Base-by-base conservation (phyloP, 2,797 vertebrate genomes). In the Prunella strophiata region DNA sequence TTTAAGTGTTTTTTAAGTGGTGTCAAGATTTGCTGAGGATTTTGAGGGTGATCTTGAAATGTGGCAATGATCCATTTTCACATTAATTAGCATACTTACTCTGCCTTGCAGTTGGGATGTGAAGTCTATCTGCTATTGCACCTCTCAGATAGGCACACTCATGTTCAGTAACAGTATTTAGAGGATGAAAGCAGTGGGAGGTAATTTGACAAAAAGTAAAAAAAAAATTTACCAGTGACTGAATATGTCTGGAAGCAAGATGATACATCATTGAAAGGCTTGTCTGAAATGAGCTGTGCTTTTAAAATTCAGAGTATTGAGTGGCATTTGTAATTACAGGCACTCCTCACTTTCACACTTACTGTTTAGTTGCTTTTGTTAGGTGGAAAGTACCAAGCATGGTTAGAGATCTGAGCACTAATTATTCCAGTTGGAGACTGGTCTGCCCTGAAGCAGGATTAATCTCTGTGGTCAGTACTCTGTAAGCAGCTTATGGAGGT, bases 91-190 rank as follows among this genome's bases (percentile, higher is more conserved):
- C 19, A 63, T 59, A 20, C 48, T 66, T 76, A 26, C 13, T 84
- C n/a, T 54, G 27, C 13, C 19, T 78, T 78, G 63, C 71, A 55
- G 19, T 1, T 79, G 30, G n/a, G 18, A 23, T 19, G 8, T 36
- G 47, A 81, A 68, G 18, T 36, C 22, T 23, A 0, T 50, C 25
- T 88, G 32, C 13, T 57, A 0, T 67, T 4, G 1, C 22, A 43
- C 19, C 25, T 75, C 16, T 91, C 54, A 29, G 34, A 13, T 25
- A 34, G 29, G 47, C 15, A 27, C 7, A 15, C 5, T 26, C 4
- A 0, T 42, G 58, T 38, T 74, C n/a, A 32, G 23, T 67, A 67
- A 32, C 5, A 1, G 40, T 65, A 34, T 57, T 85, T 77, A 27
- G 38, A 57, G 21, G 22, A 63, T 9, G 6, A 62, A 83, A 67